Conservation (phyloP, 2,113 vertebrate species). For the Edolisoma coerulescens region DNA sequence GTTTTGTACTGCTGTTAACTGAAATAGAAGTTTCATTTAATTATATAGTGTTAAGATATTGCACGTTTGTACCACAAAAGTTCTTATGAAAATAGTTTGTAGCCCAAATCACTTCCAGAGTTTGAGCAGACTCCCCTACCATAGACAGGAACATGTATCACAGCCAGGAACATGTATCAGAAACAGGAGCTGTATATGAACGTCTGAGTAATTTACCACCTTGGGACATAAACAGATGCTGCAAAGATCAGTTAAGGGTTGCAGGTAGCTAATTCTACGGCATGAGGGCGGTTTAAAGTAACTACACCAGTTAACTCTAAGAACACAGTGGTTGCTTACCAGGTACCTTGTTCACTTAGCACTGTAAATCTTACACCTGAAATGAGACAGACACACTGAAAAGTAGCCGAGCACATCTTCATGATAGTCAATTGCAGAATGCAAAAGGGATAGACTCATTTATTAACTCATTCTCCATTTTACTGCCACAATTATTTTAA, state of each 20-base stretch:
- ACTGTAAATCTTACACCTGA: not conserved
- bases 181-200: not conserved
- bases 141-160: not conserved
- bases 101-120: not conserved
- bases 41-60: not conserved
- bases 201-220: not conserved
- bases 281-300: not conserved
- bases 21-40: not conserved
- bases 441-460: not conserved
- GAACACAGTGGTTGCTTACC: not conserved
- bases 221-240: not conserved
- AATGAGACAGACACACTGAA: not conserved
- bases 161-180: not conserved
- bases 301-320: not conserved
- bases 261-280: not conserved
- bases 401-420: not conserved
- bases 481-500: not conserved
- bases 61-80: not conserved
- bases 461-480: not conserved
- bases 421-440: not conserved
- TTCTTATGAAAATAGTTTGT: not conserved
- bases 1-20: not conserved
- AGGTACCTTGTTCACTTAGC: not conserved
- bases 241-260: not conserved
- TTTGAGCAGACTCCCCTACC: not conserved